Evolutionary conservation across 92 coral and sea anemone species (phyloP), one percentile per base, ranked within the genome.

Genomic region (Metridium senile): DNA sequence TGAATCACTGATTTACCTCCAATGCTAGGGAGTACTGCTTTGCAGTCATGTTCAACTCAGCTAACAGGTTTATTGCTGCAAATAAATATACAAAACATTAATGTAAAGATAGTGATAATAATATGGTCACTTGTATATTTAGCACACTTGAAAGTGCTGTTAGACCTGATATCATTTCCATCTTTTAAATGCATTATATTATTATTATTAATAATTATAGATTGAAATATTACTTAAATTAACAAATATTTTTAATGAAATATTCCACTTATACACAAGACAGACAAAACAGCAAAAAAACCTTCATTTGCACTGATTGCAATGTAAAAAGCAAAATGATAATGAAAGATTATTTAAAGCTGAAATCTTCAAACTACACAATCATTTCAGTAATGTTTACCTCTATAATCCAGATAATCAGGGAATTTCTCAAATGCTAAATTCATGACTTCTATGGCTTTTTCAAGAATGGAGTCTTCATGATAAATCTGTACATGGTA

Each of bases 11-110:
- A 10, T 19, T 21, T 77, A 93, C 98, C 93, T 89, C 71, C 51
- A 94, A 74, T 19, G 98, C 97, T 61, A 70, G 51, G 0, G 88
- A 87, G 51, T 91, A 89, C 26, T 82, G 72, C 59, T 90, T 93
- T 62, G 88, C 77, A 28, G 97, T 71, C 81, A 94, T 94, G 53
- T 84, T 71, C 28, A 94, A 86, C 53, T 94, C 98, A 0, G 94
- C 91, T 28, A 94, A 84, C 87, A 94, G 83, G 80, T 94, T 94
- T 26, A 92, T 83, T 49, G 91, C 98, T 94, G 70, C 29, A 43
- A 11, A 74, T 20, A 30, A 39, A 52, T 26, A 58, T 62, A 39
- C 49, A 39, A n/a, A 39, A 39, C 49, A 39, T 4, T 39, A 39
- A 39, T 39, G 6, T 4, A 13, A 39, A 39, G 8, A 39, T 4